A percentile compares a stretch with the other conserved stretches of the same genome.
phyloP scores from a whole-genome alignment of 2,888 invertebrate genomes.

The Rhabditoides inermis region DNA sequence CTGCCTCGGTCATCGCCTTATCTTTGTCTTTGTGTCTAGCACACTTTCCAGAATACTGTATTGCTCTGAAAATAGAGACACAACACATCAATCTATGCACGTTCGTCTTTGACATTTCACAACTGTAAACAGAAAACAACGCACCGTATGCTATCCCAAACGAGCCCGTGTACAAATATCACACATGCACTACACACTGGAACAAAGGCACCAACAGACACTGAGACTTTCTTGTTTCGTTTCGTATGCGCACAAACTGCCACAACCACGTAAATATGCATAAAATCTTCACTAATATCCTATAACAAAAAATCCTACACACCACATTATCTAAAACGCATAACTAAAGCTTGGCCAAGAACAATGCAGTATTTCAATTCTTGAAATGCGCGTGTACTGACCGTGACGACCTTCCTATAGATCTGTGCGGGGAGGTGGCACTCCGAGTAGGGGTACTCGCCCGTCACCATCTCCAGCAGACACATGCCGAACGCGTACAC shows the following conservation, averaged over 20 bases:
- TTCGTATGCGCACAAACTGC: background rate
- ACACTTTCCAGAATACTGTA: too few species aligned
- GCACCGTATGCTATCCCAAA: too few species aligned
- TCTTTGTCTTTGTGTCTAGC: too few species aligned
- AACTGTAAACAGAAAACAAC: too few species aligned
- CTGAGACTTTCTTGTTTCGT: background rate
- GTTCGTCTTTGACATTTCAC: too few species aligned
- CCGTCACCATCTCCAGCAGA: conserved; percentile 99
- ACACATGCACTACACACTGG: too few species aligned
- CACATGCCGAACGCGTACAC: conserved; percentile 99
- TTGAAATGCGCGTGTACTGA: conserved; percentile 57
- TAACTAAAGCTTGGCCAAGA: background rate
- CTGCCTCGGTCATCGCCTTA: too few species aligned
- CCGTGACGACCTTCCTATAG: conserved; percentile 92
- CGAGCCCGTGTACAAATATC: too few species aligned
- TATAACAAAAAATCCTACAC: conserved; percentile 1
- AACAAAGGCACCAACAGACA: too few species aligned
- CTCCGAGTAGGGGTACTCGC: conserved; percentile 97
- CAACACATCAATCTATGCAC: too few species aligned
- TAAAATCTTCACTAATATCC: background rate
- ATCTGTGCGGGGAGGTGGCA: conserved; percentile 97
- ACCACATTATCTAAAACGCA: background rate
- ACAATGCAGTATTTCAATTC: background rate
- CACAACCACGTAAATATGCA: background rate
- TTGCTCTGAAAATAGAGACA: too few species aligned